Base-by-base conservation (phyloP, 2,113 vertebrate genomes). In the Phrynosoma blainvillii region DNA sequence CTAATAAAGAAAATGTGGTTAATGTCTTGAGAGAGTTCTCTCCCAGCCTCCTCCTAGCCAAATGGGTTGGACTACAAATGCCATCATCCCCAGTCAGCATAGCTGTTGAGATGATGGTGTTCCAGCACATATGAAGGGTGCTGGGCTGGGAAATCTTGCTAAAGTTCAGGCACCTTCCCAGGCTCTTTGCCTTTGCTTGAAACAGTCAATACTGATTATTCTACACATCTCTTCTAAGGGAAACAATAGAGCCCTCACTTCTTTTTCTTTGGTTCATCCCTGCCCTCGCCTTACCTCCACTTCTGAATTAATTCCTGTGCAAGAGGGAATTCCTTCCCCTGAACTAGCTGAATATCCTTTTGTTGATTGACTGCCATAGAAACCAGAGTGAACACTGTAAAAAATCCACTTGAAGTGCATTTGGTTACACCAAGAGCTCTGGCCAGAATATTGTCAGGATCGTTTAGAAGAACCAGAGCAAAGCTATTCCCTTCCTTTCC, bases 281-380 rank as follows among this genome's bases (percentile, higher is more conserved):
- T 93, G 79, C 90, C 85, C 85, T 91, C 82, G 81, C 59, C 6
- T 92, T 92, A 88, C 79, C 88, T 92, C 88, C 54, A 47, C 77
- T 89, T 86, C 89, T 92, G 84, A n/a, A 79, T 91, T 89, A 89
- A 92, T 87, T 81, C 81, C 32, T 0, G 87, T 92, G 93, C 90
- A 89, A 93, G 93, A 87, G 91, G 89, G 88, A 95, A 95, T 94
- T 94, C 93, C 91, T 93, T 91, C 92, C 86, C 32, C 88, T 86
- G 91, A 92, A 95, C 92, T 93, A 94, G 93, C 90, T 92, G 93
- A 90, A 75, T 92, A 36, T 85, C 54, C 88, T 86, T 90, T 92
- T 94, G 85, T 93, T 93, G 88, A 92, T 93, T 88, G 86, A 93
- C 91, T 93, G 92, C 92, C 90, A 92, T 94, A 93, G 91, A 91